Evolutionary conservation across 2,797 vertebrate species (phyloP).

Genomic region (Diplodus puntazzo): DNA sequence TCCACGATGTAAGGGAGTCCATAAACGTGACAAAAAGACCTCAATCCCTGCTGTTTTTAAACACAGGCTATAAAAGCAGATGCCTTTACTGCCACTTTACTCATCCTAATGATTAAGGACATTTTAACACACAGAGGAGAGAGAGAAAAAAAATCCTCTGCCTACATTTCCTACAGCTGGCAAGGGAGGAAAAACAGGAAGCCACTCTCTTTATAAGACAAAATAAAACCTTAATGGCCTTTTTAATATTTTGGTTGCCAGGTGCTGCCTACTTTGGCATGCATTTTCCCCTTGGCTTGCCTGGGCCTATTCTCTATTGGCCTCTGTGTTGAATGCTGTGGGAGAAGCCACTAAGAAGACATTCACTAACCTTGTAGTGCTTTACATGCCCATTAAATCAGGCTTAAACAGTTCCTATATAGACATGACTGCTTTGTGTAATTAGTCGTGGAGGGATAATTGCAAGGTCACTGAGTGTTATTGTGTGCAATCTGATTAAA

Average conservation of each 20-base stretch:
- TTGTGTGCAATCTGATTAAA: conserved; percentile 66
- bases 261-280: conserved; percentile 67
- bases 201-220: conserved; percentile 64
- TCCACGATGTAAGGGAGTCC: conserved; percentile 59
- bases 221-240: conserved; percentile 70
- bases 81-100: conserved; percentile 71
- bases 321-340: conserved; percentile 58
- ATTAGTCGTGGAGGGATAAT: conserved; percentile 65
- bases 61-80: conserved; percentile 74
- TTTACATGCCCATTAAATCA: conserved; percentile 78
- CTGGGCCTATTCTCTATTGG: conserved; percentile 31
- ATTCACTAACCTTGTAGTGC: conserved; percentile 68
- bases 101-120: conserved; percentile 66
- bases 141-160: conserved; percentile 6
- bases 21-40: conserved; percentile 73
- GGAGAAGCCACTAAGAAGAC: conserved; percentile 58
- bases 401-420: conserved; percentile 66
- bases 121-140: conserved; percentile 36
- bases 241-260: conserved; percentile 79
- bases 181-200: conserved; percentile 68
- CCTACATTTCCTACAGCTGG: conserved; percentile 41
- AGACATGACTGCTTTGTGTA: conserved; percentile 68
- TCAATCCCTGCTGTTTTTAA: conserved; percentile 67
- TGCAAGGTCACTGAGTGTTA: conserved; percentile 67
- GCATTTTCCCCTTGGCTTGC: conserved; percentile 54